Evolutionary conservation across 2,888 invertebrate species (phyloP).

Genomic region (Balanococcus diminutus): DNA sequence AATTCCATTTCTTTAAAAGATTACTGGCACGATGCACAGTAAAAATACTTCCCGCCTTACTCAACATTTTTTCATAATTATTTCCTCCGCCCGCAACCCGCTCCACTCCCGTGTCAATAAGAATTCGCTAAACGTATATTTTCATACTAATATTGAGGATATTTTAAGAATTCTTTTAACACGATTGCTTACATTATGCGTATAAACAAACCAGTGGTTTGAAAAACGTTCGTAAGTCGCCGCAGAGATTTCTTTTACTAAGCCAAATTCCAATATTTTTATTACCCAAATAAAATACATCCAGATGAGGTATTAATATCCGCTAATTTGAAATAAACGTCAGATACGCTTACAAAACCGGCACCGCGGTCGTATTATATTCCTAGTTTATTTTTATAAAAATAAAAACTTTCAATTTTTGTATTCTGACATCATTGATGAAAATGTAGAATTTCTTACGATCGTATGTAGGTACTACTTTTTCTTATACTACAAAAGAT

Average conservation of each 20-base stretch:
- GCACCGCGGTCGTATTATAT: background rate
- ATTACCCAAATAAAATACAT: background rate
- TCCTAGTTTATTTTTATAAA: background rate
- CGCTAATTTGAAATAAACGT: background rate
- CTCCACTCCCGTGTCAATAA: background rate
- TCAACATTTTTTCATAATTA: slow-evolving; percentile 19
- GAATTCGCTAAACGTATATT: slow-evolving; percentile 20
- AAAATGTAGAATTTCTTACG: background rate
- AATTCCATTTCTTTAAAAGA: background rate
- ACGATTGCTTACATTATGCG: slow-evolving; percentile 14
- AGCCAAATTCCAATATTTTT: slow-evolving; percentile 22
- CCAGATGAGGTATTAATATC: slow-evolving; percentile 6
- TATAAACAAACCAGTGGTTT: background rate
- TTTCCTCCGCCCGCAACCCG: background rate
- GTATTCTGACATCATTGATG: background rate
- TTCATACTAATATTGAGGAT: slow-evolving; percentile 4
- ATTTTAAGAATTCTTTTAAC: slow-evolving; percentile 30
- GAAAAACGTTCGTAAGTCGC: background rate
- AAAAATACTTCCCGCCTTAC: background rate
- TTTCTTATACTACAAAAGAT: background rate
- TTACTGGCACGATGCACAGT: background rate
- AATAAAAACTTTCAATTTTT: background rate
- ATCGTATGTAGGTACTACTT: background rate
- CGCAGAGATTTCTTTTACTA: background rate
- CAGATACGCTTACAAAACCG: background rate